These are phyloP conservation scores for Orthosia gracilis DNA, from an alignment of 2,888 invertebrate species.

Conservation along the genomic window DNA sequence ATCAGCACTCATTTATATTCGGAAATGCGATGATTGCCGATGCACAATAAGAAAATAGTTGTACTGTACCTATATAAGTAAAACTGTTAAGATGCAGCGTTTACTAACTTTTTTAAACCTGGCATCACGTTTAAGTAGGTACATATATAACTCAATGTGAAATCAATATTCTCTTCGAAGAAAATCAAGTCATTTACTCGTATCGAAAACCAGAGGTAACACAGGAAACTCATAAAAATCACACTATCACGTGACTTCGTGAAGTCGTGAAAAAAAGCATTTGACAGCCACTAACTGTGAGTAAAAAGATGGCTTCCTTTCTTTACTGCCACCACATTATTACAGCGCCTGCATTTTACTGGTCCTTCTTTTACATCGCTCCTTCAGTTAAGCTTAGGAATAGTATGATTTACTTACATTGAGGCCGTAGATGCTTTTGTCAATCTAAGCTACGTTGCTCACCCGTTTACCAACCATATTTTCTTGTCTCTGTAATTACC, in stretches of 20 bases:
- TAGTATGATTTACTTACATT: not conserved
- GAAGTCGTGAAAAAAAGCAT: constrained; percentile 38
- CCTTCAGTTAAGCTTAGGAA: not conserved
- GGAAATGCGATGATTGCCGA: no score
- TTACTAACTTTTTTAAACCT: not conserved
- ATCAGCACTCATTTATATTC: no score
- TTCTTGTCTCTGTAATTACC: no score
- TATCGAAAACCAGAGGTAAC: constrained; percentile 43
- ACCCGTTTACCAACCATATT: not conserved
- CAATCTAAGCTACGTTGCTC: not conserved
- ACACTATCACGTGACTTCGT: constrained; percentile 34
- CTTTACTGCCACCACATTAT: constrained; percentile 16
- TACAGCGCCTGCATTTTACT: constrained; percentile 21
- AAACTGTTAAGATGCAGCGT: not conserved
- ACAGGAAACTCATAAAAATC: constrained; percentile 44
- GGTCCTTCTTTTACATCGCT: not conserved
- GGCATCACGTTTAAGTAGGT: not conserved
- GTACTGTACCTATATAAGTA: no score
- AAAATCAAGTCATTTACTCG: fast-evolving
- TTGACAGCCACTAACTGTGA: constrained; percentile 42
- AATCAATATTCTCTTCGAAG: not conserved
- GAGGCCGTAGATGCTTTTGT: not conserved
- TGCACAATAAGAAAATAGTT: no score
- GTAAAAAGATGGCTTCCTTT: constrained; percentile 19
- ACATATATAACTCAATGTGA: not conserved